Conservation (phyloP, 2,797 vertebrate genomes). For the Hoplostethus atlanticus region DNA sequence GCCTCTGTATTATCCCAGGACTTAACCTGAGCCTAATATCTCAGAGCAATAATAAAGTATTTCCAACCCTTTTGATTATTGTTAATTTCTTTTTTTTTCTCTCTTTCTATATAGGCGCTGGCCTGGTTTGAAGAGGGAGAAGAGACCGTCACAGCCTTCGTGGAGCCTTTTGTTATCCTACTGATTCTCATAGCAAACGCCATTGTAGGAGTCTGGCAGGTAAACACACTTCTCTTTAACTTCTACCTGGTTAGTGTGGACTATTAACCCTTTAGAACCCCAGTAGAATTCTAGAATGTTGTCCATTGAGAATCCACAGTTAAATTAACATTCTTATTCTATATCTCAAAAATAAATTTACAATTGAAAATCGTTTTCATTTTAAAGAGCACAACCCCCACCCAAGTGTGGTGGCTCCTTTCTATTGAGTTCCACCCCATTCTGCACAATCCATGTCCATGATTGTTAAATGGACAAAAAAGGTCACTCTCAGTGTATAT, state of each 20-base stretch:
- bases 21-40: background rate
- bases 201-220: conserved; percentile 99
- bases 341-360: no score
- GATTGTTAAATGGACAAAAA: no score
- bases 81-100: conserved; percentile 9
- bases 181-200: conserved; percentile 99
- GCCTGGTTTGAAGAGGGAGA: conserved; percentile 99
- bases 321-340: no score
- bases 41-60: background rate
- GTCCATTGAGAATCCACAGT: no score
- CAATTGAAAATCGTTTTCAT: no score
- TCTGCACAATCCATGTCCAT: no score
- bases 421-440: no score
- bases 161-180: conserved; percentile 99
- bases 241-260: background rate
- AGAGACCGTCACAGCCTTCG: conserved; percentile 97
- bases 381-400: no score
- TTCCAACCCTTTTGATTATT: conserved; percentile 1
- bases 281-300: no score
- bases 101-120: conserved; percentile 88
- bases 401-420: no score
- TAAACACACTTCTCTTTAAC: conserved; percentile 72
- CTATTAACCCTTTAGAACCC: no score
- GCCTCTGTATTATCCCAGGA: background rate
- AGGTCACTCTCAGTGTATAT: no score